Percentiles rank a stretch among this genome's conserved stretches.
Evolutionary conservation across 2,797 vertebrate genomes (phyloP).

Genomic region (Melanotaenia nigrans): DNA sequence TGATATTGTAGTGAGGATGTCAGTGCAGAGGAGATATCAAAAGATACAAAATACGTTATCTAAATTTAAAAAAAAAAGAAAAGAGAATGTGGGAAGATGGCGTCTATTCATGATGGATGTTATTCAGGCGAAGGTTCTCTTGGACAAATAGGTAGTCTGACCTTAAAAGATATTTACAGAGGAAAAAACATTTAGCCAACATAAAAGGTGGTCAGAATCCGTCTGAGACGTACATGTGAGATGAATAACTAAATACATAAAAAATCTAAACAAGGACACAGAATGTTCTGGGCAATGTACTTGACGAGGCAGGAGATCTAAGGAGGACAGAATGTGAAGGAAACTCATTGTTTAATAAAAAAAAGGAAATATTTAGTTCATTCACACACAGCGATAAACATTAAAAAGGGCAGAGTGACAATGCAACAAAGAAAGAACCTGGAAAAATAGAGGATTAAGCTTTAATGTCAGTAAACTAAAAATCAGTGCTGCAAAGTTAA

Average conservation of each 20-base stretch:
- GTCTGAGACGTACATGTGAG: background rate
- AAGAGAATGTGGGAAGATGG: conserved; percentile 1
- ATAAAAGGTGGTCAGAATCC: conserved; percentile 12
- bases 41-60: background rate
- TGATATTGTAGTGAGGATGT: conserved; percentile 18
- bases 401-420: background rate
- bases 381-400: background rate
- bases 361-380: background rate
- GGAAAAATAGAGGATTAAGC: conserved; percentile 7
- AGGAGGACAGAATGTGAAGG: background rate
- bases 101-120: conserved; percentile 5
- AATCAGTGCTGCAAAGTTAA: conserved; percentile 22
- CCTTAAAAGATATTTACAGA: conserved; percentile 21
- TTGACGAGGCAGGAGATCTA: background rate
- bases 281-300: background rate
- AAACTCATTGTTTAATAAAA: background rate
- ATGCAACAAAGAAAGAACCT: background rate
- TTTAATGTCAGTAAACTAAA: conserved; percentile 26
- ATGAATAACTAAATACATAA: background rate
- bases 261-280: conserved; percentile 15
- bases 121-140: conserved; percentile 21
- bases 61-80: conserved; percentile 5
- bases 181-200: conserved; percentile 8
- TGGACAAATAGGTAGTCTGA: conserved; percentile 23
- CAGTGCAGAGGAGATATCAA: background rate